Conservation (phyloP, 2,113 vertebrate species). For the Sinocyclocheilus rhinocerous region DNA sequence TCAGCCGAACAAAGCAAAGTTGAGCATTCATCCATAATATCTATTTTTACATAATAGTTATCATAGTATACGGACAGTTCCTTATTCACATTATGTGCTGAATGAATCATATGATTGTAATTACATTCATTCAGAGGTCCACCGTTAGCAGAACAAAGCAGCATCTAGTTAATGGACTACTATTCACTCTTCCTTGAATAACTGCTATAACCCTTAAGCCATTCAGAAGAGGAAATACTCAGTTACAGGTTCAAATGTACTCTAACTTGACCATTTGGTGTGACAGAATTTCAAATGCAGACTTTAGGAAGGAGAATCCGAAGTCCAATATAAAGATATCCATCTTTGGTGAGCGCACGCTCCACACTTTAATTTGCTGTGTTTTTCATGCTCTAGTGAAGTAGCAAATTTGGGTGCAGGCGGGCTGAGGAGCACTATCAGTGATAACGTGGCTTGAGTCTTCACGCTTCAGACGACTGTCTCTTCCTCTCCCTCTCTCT, state of each 20-base stretch:
- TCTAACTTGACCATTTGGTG: constrained; percentile 42
- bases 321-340: constrained; percentile 92
- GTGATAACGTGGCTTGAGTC: constrained; percentile 88
- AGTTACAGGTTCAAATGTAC: neutral
- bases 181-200: neutral
- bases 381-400: constrained; percentile 95
- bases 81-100: neutral
- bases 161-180: too few relatives aligned
- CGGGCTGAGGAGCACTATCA: constrained; percentile 87
- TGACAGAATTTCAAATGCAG: constrained; percentile 76
- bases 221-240: neutral
- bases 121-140: neutral
- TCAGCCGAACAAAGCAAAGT: constrained; percentile 12
- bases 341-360: constrained; percentile 89
- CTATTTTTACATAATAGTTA: neutral
- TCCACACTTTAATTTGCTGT: constrained; percentile 92
- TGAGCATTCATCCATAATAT: neutral
- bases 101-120: neutral
- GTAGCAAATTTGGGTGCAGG: constrained; percentile 89
- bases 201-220: neutral
- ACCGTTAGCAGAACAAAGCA: too few relatives aligned
- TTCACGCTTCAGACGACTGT: constrained; percentile 85
- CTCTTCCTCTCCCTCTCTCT: constrained; percentile 61
- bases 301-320: constrained; percentile 60
- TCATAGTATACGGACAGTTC: neutral